phyloP scores from a whole-genome alignment of 2,888 invertebrate species.

The Alloplasta piceator region DNA sequence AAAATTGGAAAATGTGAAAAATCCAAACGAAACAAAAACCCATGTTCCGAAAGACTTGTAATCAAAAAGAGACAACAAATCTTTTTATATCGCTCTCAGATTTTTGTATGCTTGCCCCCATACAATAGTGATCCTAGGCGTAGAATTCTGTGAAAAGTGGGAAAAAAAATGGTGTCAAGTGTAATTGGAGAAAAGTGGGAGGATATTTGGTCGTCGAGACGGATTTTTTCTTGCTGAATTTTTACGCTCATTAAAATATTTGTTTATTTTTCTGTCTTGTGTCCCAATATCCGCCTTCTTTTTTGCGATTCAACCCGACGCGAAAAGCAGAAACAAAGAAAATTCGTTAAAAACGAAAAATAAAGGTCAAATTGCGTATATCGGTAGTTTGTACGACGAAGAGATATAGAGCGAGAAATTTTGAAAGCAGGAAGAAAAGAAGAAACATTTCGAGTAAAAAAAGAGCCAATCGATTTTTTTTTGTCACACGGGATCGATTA shows the following conservation, averaged over 20 bases:
- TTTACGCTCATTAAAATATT: not conserved
- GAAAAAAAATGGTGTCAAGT: conserved; percentile 23
- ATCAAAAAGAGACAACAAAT: conserved; percentile 64
- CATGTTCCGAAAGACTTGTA: conserved; percentile 61
- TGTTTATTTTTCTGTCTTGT: not conserved
- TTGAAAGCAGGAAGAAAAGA: conserved; percentile 26
- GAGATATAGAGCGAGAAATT: conserved; percentile 7
- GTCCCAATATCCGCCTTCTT: not conserved
- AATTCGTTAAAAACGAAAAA: not conserved
- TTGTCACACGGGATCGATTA: conserved; percentile 42
- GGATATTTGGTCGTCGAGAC: not conserved
- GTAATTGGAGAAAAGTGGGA: not conserved
- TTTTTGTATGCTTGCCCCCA: conserved; percentile 72
- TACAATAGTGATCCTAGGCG: conserved; percentile 59
- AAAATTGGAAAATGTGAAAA: conserved; percentile 15
- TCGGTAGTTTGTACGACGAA: conserved; percentile 3
- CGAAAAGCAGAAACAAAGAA: not conserved
- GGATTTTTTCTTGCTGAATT: not conserved
- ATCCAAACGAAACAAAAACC: conserved; percentile 22
- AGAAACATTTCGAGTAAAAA: conserved; percentile 11
- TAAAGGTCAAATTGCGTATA: not conserved
- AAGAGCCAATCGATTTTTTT: conserved; percentile 35
- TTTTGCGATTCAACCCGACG: conserved; percentile 4
- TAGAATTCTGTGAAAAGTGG: conserved; percentile 42
- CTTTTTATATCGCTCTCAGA: conserved; percentile 71